Percentiles rank a stretch among this genome's conserved stretches.
Evolutionary conservation across 2,888 invertebrate species (phyloP).

Genomic region (Scaptomyza flava): DNA sequence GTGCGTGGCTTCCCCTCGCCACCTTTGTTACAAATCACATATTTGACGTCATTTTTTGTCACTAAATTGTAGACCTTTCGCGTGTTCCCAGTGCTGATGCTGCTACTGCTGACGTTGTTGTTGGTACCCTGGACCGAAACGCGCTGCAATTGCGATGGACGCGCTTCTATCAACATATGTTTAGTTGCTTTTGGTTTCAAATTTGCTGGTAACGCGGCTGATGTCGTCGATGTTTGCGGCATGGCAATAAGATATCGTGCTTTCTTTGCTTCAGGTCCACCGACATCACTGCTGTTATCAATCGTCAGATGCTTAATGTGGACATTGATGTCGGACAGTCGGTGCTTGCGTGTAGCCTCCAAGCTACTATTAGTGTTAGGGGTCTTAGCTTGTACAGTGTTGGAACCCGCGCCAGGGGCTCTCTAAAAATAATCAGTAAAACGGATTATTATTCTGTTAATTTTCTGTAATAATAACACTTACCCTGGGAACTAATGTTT

Average conservation of each 20-base stretch:
- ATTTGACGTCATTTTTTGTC: conserved; percentile 57
- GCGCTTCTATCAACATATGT: conserved; percentile 20
- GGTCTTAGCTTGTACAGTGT: conserved; percentile 15
- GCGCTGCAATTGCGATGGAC: conserved; percentile 42
- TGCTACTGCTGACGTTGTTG: conserved; percentile 13
- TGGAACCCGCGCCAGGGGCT: conserved; percentile 8
- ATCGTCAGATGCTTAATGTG: conserved; percentile 71
- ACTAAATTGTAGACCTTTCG: conserved; percentile 60
- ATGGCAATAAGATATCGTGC: conserved; percentile 75
- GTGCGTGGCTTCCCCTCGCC: conserved; percentile 47
- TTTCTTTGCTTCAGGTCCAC: conserved; percentile 65
- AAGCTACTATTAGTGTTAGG: conserved; percentile 14
- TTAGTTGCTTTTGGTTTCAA: conserved; percentile 27
- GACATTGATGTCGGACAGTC: conserved; percentile 78
- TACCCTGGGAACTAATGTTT: conserved; percentile 65
- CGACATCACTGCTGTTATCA: conserved; percentile 40
- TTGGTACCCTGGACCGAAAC: conserved; percentile 41
- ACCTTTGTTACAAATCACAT: conserved; percentile 62
- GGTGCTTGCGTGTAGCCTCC: conserved; percentile 67
- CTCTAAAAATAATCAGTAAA: conserved; percentile 7
- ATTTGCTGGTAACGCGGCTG: conserved; percentile 2
- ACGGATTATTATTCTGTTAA: background rate
- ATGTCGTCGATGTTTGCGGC: conserved; percentile 41
- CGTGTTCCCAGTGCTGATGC: conserved; percentile 4
- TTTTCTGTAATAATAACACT: conserved; percentile 11